Evolutionary conservation across 2,888 invertebrate genomes (phyloP).

Genomic region (Micropterix aruncella): DNA sequence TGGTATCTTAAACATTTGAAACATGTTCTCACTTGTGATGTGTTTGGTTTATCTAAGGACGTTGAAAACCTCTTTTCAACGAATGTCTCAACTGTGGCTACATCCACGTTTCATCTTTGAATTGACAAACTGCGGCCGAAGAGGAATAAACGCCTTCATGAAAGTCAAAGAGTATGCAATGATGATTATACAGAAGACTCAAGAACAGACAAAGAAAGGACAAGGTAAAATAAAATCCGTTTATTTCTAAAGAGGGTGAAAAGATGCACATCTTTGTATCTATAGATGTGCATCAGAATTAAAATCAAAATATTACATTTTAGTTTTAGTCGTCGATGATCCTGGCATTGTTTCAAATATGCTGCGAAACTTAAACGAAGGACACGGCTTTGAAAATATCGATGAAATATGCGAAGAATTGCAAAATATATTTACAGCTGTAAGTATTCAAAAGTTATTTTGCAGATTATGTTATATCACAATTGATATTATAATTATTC

Average conservation of each 20-base stretch:
- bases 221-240: too few species aligned
- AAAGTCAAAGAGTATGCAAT: not conserved
- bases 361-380: not conserved
- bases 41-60: not conserved
- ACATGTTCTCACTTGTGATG: too few species aligned
- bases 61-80: not conserved
- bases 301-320: too few species aligned
- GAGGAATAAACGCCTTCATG: not conserved
- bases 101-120: not conserved
- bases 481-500: not conserved
- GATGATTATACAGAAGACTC: not conserved
- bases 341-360: not conserved
- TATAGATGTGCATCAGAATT: too few species aligned
- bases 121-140: not conserved
- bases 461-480: too few species aligned
- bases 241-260: not conserved
- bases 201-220: not conserved
- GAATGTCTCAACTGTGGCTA: not conserved
- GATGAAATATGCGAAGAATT: not conserved
- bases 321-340: too few species aligned
- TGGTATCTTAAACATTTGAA: too few species aligned
- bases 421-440: not conserved
- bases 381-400: not conserved
- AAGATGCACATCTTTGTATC: not conserved
- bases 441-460: too few species aligned